Percentiles rank a stretch among this genome's conserved stretches.
These are phyloP conservation scores for Calliphora vicina DNA, from an alignment of 1,140 invertebrate genomes.

Conservation along the genomic window DNA sequence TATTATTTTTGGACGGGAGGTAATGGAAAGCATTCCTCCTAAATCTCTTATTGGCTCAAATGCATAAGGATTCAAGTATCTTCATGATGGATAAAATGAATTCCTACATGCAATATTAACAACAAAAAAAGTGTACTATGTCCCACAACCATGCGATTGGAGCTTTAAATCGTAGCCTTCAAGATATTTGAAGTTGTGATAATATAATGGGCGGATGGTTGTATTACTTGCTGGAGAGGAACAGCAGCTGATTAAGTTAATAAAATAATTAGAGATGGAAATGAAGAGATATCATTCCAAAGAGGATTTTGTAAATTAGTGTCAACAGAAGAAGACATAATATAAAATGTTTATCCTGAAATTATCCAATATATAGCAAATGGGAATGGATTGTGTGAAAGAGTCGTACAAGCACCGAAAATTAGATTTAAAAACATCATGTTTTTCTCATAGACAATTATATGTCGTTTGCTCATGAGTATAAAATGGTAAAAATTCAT, in stretches of 20 bases:
- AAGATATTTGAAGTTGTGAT: slow-evolving; percentile 54
- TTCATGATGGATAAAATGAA: neutral
- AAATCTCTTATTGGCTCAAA: neutral
- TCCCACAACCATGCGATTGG: slow-evolving; percentile 56
- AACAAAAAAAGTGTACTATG: slow-evolving; percentile 57
- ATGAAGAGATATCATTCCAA: neutral
- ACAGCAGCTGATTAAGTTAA: slow-evolving; percentile 63
- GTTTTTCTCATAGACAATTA: slow-evolving; percentile 24
- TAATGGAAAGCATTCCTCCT: neutral
- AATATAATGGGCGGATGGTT: slow-evolving; percentile 51
- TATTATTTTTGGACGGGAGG: neutral
- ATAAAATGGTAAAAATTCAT: neutral
- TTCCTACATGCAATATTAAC: slow-evolving; percentile 46
- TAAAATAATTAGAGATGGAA: slow-evolving; percentile 41
- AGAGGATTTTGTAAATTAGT: neutral
- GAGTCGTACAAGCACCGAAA: neutral
- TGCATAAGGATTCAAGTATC: neutral
- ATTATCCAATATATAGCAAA: neutral
- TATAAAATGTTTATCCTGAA: slow-evolving; percentile 43
- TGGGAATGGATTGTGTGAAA: slow-evolving; percentile 4
- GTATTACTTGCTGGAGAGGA: slow-evolving; percentile 62
- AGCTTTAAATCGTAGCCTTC: slow-evolving; percentile 57
- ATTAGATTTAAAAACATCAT: slow-evolving; percentile 1
- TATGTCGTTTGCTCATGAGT: slow-evolving; percentile 19
- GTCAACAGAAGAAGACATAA: neutral